phyloP scores from a whole-genome alignment of 2,113 vertebrate genomes.

The Osmerus mordax region DNA sequence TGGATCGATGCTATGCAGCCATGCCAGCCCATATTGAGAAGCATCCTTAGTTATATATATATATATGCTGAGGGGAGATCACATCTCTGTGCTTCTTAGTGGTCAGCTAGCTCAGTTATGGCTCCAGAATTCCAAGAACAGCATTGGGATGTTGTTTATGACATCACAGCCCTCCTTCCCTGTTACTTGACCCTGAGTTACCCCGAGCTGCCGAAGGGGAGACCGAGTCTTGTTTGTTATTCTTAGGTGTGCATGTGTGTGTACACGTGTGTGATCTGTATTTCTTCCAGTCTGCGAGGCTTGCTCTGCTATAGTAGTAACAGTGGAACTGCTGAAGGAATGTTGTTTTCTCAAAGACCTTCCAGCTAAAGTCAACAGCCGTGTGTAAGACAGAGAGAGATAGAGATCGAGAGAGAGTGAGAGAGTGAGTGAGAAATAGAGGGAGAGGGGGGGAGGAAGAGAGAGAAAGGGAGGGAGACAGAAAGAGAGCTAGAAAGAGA shows the following conservation, averaged over 20 bases:
- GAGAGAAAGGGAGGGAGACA: not conserved
- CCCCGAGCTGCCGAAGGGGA: not conserved
- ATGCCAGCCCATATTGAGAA: not conserved
- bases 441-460: no score
- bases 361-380: no score
- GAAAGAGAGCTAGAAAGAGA: not conserved
- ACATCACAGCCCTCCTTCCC: not conserved
- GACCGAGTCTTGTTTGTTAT: not conserved
- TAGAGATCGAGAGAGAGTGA: no score
- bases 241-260: not conserved
- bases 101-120: not conserved
- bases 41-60: not conserved
- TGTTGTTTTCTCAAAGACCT: no score
- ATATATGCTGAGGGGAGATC: not conserved
- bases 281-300: not conserved
- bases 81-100: not conserved
- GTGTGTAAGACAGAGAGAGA: no score
- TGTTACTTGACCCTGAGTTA: not conserved
- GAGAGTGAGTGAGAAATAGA: no score
- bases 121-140: not conserved
- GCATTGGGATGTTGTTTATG: not conserved
- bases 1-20: no score
- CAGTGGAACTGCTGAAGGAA: no score
- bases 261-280: not conserved
- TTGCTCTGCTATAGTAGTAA: no score